Base-by-base conservation (phyloP, 2,888 invertebrate genomes). In the Ommatoiulus sabulosus region DNA sequence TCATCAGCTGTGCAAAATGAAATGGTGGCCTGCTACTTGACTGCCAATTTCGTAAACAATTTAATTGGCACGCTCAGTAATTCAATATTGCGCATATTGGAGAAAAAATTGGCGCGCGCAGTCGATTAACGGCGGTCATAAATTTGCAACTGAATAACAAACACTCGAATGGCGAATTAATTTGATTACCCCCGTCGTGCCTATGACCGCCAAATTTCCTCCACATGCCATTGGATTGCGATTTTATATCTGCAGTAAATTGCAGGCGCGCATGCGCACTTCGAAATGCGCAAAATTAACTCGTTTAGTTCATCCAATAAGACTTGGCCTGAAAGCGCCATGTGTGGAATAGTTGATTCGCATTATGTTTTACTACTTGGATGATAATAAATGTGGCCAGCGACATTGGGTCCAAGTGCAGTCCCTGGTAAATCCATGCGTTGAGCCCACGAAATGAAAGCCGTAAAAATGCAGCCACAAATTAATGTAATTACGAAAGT, bases 21-120 rank as follows among this genome's bases (percentile, higher is more conserved):
- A 72, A n/a, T 24, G 35, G 80, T 35, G 7, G 12, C 80, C 10
- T 35, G 80, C 35, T 4, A 20, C 80, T 5, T 35, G 10, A 12
- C 80, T 72, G 35, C 80, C 35, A 80, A 72, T 72, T 20, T 35
- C 10, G 80, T 35, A 80, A 80, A 80, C 80, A 80, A 35, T 35
- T 80, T 35, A 35, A 35, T 80, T 24, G 35, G 24, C 80, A 80
- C 80, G 80, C 80, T 80, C 35, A 12, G 80, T 3, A 80, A 35
- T 80, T 35, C 35, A 35, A 80, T 80, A 80, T 80, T 80, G 80
- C 80, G 35, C 80, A 80, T 35, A 80, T 35, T 35, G 80, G 80
- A n/a, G 35, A 80, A 80, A 10, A 35, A 80, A 35, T 1, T 8
- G 20, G 12, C 72, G 72, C 80, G 17, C 20, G 72, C 4, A 24